Base-by-base conservation (phyloP, 1,140 invertebrate genomes). In the Neodiprion pinetum region DNA sequence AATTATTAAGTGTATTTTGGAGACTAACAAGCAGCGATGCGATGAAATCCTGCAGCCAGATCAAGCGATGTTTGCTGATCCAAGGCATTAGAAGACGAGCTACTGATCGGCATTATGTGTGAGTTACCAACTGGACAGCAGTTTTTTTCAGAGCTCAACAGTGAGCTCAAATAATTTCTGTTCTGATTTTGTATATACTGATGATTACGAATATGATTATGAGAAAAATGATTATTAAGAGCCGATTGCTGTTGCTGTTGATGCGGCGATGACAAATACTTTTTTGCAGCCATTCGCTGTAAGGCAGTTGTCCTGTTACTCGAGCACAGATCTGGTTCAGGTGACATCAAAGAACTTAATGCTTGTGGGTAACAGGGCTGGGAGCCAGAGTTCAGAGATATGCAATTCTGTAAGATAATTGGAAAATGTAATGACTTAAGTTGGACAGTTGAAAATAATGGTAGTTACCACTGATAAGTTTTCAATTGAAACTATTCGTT, bases 11-110 rank as follows among this genome's bases (percentile, higher is more conserved):
- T 50, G 47, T 66, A 48, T 61, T 53, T 21, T 47, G 53, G 65
- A 72, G 74, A 87, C 83, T 82, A 85, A 93, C 93, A 89, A 80
- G 95, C 95, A 75, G 94, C 93, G 85, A 91, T 94, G 70, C 94
- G 90, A 85, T 96, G 93, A 69, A 93, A 91, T 79, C 91, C 91
- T 0, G 94, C 95, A 17, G 93, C 93, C 74, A 92, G 90, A 82
- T 96, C 95, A 53, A 96, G 89, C 69, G 91, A 91, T 67, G 90
- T 88, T 74, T 82, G 79, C 7, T 79, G 72, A 14, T 83, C 79
- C 9, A 74, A 47, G 28, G 65, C 40, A 71, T 75, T 71, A 14
- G 70, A 53, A 14, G 76, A 75, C 48, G 76, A 72, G 72, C 75
- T 53, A 72, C 74, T 74, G 3, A 77, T 40, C 28, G 76, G n/a